A percentile compares a stretch with the other conserved stretches of the same genome.
Evolutionary conservation across 92 coral and sea anemone species (phyloP).

Genomic region (Palythoa caribaeorum): DNA sequence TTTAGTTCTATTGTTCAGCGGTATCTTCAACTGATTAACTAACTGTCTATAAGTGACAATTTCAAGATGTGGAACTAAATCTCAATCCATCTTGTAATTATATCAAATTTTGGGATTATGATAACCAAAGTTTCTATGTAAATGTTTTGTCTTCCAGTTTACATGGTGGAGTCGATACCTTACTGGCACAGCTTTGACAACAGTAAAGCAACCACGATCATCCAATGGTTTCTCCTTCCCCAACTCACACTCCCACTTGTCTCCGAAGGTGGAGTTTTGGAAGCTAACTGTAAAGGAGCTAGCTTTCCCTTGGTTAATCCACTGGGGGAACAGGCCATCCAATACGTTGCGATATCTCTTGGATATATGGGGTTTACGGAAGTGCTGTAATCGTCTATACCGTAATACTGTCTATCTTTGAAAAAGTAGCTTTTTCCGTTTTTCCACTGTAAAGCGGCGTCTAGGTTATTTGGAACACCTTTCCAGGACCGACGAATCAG

Average conservation of each 20-base stretch:
- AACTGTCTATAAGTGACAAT: no score
- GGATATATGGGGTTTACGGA: conserved; percentile 53
- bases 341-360: conserved; percentile 58
- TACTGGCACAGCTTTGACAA: not conserved
- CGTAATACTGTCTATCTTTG: conserved; percentile 70
- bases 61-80: no score
- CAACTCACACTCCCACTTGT: not conserved
- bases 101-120: no score
- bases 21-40: no score
- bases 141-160: not conserved
- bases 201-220: not conserved
- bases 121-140: not conserved
- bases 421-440: conserved; percentile 75
- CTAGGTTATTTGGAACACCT: conserved; percentile 65
- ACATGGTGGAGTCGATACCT: not conserved
- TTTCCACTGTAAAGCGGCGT: conserved; percentile 75
- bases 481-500: conserved; percentile 52
- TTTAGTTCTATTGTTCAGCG: no score
- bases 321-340: conserved; percentile 73
- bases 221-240: not conserved
- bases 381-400: conserved; percentile 56
- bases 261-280: not conserved
- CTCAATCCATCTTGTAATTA: no score
- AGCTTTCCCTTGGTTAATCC: conserved; percentile 56
- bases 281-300: conserved; percentile 36